A percentile compares a stretch with the other conserved stretches of the same genome.
phyloP scores from a whole-genome alignment of 2,888 invertebrate species.

The Micropterix aruncella region DNA sequence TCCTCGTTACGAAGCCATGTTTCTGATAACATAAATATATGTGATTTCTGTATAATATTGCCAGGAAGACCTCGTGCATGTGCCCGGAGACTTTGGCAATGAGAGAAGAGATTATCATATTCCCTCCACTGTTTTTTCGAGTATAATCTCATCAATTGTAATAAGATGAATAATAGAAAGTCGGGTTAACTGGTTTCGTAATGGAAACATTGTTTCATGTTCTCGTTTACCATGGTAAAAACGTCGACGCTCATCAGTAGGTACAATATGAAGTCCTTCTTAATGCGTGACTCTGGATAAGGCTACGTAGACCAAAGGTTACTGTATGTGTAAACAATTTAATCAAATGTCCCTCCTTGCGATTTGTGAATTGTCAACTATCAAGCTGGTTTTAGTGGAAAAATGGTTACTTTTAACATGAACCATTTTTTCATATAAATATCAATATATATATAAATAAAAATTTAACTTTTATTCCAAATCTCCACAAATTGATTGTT shows the following conservation, averaged over 20 bases:
- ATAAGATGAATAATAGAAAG: background rate
- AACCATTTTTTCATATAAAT: too few species aligned
- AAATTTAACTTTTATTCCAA: too few species aligned
- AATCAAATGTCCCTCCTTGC: background rate
- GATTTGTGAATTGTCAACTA: too few species aligned
- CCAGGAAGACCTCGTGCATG: background rate
- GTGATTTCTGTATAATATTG: background rate
- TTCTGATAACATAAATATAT: background rate
- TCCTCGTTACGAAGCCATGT: background rate
- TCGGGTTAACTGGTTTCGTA: background rate
- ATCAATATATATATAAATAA: too few species aligned
- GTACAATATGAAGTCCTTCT: background rate
- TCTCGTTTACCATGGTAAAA: too few species aligned
- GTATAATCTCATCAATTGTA: background rate
- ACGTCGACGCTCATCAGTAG: background rate
- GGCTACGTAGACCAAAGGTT: background rate
- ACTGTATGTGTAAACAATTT: background rate
- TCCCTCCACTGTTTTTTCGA: background rate
- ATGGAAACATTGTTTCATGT: too few species aligned
- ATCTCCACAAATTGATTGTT: too few species aligned
- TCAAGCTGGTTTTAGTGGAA: too few species aligned
- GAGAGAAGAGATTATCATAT: background rate
- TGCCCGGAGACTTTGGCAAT: background rate
- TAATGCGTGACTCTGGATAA: background rate
- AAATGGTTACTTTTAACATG: too few species aligned